Conservation (phyloP, 35 echinoderm and acorn worm species). For the Chiridota heheva region DNA sequence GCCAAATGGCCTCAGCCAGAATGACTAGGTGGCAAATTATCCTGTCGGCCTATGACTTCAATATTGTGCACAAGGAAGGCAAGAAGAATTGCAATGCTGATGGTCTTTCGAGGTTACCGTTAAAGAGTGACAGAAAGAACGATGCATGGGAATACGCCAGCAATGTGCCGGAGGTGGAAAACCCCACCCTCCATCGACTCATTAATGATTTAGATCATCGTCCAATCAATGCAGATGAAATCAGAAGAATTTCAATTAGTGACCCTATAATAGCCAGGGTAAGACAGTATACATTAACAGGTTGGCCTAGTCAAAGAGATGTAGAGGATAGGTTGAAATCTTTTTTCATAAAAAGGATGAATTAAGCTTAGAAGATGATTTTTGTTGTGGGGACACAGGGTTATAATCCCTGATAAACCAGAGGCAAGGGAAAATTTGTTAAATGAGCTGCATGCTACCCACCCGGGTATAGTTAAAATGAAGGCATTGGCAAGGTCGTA, state of each 20-base stretch:
- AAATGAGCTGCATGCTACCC: slow-evolving; percentile 56
- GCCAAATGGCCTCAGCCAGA: slow-evolving; percentile 54
- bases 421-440: slow-evolving; percentile 15
- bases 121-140: neutral
- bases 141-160: neutral
- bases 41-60: slow-evolving; percentile 37
- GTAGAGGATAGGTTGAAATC: neutral
- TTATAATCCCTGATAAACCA: slow-evolving; percentile 38
- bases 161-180: neutral
- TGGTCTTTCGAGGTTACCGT: slow-evolving; percentile 35
- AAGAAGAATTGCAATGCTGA: slow-evolving; percentile 41
- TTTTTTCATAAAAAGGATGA: neutral
- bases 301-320: slow-evolving; percentile 41
- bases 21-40: slow-evolving; percentile 56
- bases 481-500: slow-evolving; percentile 25
- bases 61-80: slow-evolving; percentile 44
- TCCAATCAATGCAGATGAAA: neutral
- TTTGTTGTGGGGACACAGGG: slow-evolving; percentile 10
- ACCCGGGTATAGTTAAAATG: slow-evolving; percentile 64
- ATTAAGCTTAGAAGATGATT: slow-evolving; percentile 36
- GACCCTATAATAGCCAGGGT: slow-evolving; percentile 40
- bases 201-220: neutral
- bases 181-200: neutral
- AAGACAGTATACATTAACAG: slow-evolving; percentile 21
- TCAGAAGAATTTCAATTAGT: neutral